Percentiles rank a stretch among this genome's conserved stretches.
phyloP scores from a whole-genome alignment of 92 coral and sea anemone species.

The Micromussa lordhowensis region DNA sequence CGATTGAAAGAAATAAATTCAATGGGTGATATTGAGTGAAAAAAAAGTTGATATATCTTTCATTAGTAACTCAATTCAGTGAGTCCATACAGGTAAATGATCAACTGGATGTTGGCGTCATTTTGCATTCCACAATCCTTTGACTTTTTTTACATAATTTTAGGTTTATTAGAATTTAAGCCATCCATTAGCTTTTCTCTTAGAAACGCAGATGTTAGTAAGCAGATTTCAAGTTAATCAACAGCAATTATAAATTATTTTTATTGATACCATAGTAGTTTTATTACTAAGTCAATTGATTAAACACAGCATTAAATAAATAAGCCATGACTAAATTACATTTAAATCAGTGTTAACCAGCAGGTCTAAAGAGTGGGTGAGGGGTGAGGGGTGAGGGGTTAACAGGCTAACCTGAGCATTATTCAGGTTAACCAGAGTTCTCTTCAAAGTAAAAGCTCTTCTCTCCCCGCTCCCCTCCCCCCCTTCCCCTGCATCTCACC shows the following conservation, averaged over 20 bases:
- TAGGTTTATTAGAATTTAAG: slow-evolving; percentile 8
- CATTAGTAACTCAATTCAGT: not conserved
- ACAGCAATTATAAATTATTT: not conserved
- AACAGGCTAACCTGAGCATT: too few species aligned
- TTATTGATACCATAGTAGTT: not conserved
- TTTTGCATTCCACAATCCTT: not conserved
- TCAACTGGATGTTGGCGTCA: not conserved
- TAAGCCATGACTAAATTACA: not conserved
- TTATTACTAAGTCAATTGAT: not conserved
- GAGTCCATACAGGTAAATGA: not conserved
- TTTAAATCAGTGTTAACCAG: too few species aligned
- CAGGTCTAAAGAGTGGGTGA: too few species aligned
- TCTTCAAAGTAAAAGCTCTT: too few species aligned
- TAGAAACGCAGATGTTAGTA: slow-evolving; percentile 3
- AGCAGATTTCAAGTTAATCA: not conserved
- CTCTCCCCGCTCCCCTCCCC: too few species aligned
- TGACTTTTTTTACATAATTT: not conserved
- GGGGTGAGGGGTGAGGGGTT: too few species aligned
- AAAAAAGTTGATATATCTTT: not conserved
- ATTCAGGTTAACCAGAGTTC: too few species aligned
- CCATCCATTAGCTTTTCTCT: slow-evolving; percentile 22
- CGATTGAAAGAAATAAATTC: not conserved
- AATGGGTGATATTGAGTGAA: not conserved
- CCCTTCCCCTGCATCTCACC: too few species aligned
- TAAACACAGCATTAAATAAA: not conserved